phyloP scores from a whole-genome alignment of 2,797 vertebrate species.

The Lithobates pipiens region DNA sequence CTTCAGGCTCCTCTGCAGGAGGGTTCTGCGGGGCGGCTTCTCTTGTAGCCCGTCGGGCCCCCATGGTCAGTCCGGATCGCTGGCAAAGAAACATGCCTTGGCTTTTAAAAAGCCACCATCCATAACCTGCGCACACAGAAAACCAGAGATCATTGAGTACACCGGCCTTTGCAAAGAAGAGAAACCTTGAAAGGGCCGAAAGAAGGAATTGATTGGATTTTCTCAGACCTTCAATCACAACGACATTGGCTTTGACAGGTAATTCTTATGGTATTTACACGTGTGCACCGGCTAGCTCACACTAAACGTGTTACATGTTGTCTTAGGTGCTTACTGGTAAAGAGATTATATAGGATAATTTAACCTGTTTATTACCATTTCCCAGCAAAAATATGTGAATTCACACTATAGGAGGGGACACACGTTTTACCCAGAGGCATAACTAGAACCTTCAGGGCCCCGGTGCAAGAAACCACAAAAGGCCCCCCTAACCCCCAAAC shows the following conservation, averaged over 20 bases:
- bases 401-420: too few relatives aligned
- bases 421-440: too few relatives aligned
- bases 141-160: slow-evolving; percentile 65
- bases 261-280: slow-evolving; percentile 20
- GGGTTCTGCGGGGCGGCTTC: slow-evolving; percentile 20
- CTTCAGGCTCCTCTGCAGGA: slow-evolving; percentile 39
- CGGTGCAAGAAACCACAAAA: too few relatives aligned
- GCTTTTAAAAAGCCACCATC: slow-evolving; percentile 63
- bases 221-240: slow-evolving; percentile 20
- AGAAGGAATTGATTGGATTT: slow-evolving; percentile 38
- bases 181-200: slow-evolving; percentile 13
- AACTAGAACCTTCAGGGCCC: too few relatives aligned
- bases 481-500: too few relatives aligned
- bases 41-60: not conserved
- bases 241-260: slow-evolving; percentile 32
- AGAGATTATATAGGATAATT: not conserved
- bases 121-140: slow-evolving; percentile 58
- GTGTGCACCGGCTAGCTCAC: slow-evolving; percentile 21
- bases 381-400: too few relatives aligned
- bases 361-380: too few relatives aligned
- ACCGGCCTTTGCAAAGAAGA: slow-evolving; percentile 61
- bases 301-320: not conserved
- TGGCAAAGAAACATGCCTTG: slow-evolving; percentile 51
- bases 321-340: not conserved
- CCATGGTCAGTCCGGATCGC: slow-evolving; percentile 2